Evolutionary conservation across 2,888 invertebrate genomes (phyloP).

Genomic region (Ichneumoninae sp.): DNA sequence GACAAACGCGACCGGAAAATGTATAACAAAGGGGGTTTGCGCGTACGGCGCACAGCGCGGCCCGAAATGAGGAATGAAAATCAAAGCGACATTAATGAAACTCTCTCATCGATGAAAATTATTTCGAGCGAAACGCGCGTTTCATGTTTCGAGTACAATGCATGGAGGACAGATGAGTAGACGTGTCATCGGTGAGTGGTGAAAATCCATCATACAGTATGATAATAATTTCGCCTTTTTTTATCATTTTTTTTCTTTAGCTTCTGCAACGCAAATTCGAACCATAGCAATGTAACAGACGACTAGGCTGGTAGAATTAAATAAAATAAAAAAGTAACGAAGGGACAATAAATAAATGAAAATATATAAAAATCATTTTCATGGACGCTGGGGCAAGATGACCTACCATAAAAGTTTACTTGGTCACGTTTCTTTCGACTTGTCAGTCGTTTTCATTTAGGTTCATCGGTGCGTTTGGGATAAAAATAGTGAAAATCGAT

Average conservation of each 20-base stretch:
- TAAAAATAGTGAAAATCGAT: too few relatives aligned
- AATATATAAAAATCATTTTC: too few relatives aligned
- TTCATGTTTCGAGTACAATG: conserved; percentile 70
- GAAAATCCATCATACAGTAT: not conserved
- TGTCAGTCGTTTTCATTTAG: too few relatives aligned
- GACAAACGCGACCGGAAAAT: conserved; percentile 18
- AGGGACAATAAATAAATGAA: too few relatives aligned
- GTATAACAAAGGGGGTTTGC: conserved; percentile 37
- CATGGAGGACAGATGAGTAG: not conserved
- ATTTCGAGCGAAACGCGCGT: conserved; percentile 72
- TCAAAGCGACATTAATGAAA: conserved; percentile 78
- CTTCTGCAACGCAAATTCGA: too few relatives aligned
- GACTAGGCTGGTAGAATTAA: too few relatives aligned
- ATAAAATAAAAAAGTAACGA: too few relatives aligned
- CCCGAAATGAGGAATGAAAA: conserved; percentile 69
- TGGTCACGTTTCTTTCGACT: too few relatives aligned
- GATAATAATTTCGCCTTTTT: not conserved
- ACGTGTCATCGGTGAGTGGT: not conserved
- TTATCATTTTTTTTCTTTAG: not conserved
- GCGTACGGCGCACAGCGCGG: not conserved
- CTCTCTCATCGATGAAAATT: conserved; percentile 72
- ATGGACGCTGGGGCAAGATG: too few relatives aligned
- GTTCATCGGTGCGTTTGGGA: too few relatives aligned
- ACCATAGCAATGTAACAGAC: too few relatives aligned
- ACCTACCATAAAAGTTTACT: too few relatives aligned